phyloP scores from a whole-genome alignment of 2,113 vertebrate genomes.

The Myodes glareolus region DNA sequence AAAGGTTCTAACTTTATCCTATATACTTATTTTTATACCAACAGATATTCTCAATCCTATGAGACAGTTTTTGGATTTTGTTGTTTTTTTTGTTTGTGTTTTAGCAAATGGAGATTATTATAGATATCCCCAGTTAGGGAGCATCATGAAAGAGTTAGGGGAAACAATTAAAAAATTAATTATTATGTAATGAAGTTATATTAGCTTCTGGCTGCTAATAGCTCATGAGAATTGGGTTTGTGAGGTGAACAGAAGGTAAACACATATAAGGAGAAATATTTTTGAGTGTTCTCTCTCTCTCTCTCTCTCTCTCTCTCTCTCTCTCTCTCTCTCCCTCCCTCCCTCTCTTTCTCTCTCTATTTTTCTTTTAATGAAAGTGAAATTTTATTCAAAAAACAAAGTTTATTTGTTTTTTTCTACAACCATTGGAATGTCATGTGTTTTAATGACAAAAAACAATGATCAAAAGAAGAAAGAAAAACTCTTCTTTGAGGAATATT shows the following conservation, averaged over 20 bases:
- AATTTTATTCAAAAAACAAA: background rate
- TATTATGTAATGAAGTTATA: background rate
- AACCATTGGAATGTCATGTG: conserved; percentile 39
- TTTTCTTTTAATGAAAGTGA: background rate
- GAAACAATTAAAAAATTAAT: background rate
- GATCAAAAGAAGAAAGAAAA: conserved; percentile 46
- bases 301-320: no score
- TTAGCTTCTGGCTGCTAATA: background rate
- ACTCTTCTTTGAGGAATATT: background rate
- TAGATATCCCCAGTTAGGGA: background rate
- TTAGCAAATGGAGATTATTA: background rate
- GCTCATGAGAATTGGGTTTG: background rate
- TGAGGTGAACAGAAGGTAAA: background rate
- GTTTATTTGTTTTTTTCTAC: background rate
- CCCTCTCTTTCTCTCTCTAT: background rate
- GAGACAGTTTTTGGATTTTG: background rate
- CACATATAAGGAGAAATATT: background rate
- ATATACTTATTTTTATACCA: background rate
- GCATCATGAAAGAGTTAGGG: background rate
- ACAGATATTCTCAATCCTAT: background rate
- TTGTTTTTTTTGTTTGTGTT: background rate
- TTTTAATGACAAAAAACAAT: conserved; percentile 70
- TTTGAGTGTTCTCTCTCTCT: background rate
- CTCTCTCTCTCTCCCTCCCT: no score
- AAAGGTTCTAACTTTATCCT: background rate